phyloP scores from a whole-genome alignment of 37 sponge, comb jelly and placozoan species.

The Axinella damicornis region DNA sequence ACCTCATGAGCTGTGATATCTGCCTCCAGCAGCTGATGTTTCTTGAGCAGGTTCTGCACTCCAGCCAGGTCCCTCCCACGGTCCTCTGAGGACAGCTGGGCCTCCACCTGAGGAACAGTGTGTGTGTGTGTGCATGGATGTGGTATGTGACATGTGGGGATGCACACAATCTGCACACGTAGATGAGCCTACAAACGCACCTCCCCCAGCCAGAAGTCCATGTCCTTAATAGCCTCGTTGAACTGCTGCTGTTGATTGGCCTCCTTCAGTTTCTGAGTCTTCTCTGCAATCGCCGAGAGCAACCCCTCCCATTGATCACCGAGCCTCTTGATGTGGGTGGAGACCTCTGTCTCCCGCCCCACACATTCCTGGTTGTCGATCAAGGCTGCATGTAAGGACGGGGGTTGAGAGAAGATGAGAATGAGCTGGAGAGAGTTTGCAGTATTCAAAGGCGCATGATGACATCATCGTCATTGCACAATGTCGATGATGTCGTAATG shows the following conservation, averaged over 20 bases:
- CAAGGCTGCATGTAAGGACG: constrained; percentile 46
- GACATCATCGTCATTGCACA: too few relatives aligned
- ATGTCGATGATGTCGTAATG: too few relatives aligned
- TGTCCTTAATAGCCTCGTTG: constrained; percentile 82
- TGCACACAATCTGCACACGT: too few relatives aligned
- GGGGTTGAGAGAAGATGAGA: too few relatives aligned
- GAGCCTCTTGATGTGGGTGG: constrained; percentile 46
- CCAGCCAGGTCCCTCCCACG: constrained; percentile 82
- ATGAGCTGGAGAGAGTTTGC: too few relatives aligned
- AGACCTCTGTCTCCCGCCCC: constrained; percentile 75
- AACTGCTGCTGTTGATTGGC: constrained; percentile 91
- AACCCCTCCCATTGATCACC: constrained; percentile 80
- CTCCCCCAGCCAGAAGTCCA: constrained; percentile 89
- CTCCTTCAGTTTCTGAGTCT: constrained; percentile 87
- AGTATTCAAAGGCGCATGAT: too few relatives aligned
- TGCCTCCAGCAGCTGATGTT: constrained; percentile 80
- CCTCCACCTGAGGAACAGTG: constrained; percentile 61
- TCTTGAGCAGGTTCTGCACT: constrained; percentile 89
- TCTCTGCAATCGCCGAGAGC: constrained; percentile 63
- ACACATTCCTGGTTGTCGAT: constrained; percentile 83
- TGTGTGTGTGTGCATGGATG: background rate
- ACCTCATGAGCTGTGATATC: constrained; percentile 91
- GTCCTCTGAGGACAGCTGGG: constrained; percentile 79
- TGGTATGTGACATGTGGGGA: background rate
- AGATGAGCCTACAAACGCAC: too few relatives aligned